Evolutionary conservation across 1,140 invertebrate genomes (phyloP).

Genomic region (Popillia japonica): DNA sequence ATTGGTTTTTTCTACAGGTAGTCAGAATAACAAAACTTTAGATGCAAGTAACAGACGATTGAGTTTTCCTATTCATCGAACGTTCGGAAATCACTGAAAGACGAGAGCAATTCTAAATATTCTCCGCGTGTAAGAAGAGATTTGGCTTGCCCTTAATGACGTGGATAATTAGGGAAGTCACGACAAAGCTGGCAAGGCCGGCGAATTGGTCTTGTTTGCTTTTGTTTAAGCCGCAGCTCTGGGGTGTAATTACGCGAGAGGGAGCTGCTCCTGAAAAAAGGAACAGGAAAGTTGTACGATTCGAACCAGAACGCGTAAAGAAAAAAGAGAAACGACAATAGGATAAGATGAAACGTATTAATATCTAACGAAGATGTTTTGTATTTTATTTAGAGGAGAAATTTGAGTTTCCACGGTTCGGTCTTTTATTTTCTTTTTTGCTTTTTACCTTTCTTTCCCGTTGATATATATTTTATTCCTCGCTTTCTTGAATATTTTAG

Average conservation of each 20-base stretch:
- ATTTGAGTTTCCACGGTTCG: slow-evolving; percentile 10
- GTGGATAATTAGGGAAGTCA: neutral
- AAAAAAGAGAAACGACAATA: slow-evolving; percentile 20
- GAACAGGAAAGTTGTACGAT: neutral
- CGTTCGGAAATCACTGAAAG: neutral
- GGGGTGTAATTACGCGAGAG: neutral
- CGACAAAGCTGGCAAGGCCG: neutral
- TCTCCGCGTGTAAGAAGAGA: neutral
- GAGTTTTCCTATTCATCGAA: neutral
- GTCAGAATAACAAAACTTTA: neutral
- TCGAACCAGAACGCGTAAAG: neutral
- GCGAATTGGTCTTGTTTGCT: slow-evolving; percentile 8
- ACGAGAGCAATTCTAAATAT: neutral
- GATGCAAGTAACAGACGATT: neutral
- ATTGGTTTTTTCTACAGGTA: no score
- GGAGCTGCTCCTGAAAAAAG: neutral
- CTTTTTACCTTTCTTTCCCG: neutral
- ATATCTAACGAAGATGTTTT: slow-evolving; percentile 27
- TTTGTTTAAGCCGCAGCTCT: neutral
- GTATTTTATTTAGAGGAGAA: slow-evolving; percentile 13
- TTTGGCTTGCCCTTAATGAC: neutral
- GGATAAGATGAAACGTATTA: slow-evolving; percentile 23
- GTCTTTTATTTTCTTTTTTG: neutral
- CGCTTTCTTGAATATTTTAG: slow-evolving; percentile 9
- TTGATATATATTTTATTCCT: slow-evolving; percentile 1